These are phyloP conservation scores for Esox niger DNA, from an alignment of 2,113 vertebrate species.

Conservation along the genomic window DNA sequence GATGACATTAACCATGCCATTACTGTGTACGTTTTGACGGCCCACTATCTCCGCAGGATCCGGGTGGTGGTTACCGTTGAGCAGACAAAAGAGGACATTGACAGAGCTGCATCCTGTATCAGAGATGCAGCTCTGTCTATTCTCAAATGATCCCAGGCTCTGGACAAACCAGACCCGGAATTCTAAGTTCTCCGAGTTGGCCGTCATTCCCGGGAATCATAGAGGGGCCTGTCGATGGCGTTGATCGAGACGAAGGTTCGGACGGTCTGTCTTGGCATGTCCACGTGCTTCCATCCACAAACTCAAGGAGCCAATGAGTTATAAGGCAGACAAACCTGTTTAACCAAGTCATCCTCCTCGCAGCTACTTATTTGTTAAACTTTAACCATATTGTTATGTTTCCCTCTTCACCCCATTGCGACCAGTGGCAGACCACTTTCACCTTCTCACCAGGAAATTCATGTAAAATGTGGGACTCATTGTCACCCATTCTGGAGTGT, in stretches of 20 bases:
- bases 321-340: background rate
- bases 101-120: constrained; percentile 80
- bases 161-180: background rate
- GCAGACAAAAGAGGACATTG: constrained; percentile 86
- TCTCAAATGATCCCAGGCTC: constrained; percentile 60
- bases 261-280: background rate
- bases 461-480: constrained; percentile 17
- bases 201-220: background rate
- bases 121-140: constrained; percentile 76
- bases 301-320: background rate
- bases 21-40: constrained; percentile 9
- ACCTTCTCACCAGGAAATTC: constrained; percentile 9
- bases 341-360: background rate
- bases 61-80: constrained; percentile 88
- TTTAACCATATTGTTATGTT: constrained; percentile 8
- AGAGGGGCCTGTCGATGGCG: background rate
- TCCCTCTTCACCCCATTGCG: background rate
- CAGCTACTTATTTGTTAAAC: constrained; percentile 6
- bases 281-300: background rate
- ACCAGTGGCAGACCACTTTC: background rate
- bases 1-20: background rate
- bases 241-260: background rate
- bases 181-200: background rate
- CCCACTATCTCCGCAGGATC: constrained; percentile 74
- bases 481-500: background rate